Evolutionary conservation across 2,888 invertebrate species (phyloP).

Genomic region (Drosophila parthenogenetica): DNA sequence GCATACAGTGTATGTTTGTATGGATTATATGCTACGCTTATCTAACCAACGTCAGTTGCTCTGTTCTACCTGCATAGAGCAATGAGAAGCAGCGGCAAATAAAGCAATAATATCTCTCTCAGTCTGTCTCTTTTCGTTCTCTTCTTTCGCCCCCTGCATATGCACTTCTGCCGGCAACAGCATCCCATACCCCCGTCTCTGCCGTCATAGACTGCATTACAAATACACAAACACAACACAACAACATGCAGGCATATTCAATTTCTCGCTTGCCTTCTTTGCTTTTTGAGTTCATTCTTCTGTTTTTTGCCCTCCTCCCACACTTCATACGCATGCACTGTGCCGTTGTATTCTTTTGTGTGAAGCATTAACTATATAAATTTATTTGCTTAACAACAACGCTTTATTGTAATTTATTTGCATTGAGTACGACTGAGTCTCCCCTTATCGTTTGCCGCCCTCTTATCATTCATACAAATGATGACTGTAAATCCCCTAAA

Average conservation of each 20-base stretch:
- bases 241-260: conserved; percentile 53
- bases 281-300: conserved; percentile 10
- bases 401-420: conserved; percentile 52
- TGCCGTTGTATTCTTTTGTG: conserved; percentile 14
- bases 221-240: conserved; percentile 5
- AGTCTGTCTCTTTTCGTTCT: neutral
- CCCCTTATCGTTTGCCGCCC: neutral
- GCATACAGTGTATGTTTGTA: conserved; percentile 5
- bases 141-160: conserved; percentile 4
- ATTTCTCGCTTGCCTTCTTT: conserved; percentile 37
- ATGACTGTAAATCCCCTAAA: conserved; percentile 3
- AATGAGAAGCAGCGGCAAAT: conserved; percentile 34
- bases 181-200: conserved; percentile 17
- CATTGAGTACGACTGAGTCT: neutral
- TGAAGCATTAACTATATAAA: conserved; percentile 30
- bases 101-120: conserved; percentile 40
- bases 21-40: conserved; percentile 42
- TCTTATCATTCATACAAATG: conserved; percentile 10
- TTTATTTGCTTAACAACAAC: conserved; percentile 47
- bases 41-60: conserved; percentile 35
- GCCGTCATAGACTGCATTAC: neutral
- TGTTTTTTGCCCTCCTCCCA: conserved; percentile 16
- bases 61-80: conserved; percentile 48
- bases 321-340: conserved; percentile 3
- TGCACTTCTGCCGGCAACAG: conserved; percentile 24